Evolutionary conservation across 2,888 invertebrate genomes (phyloP), one percentile per base, ranked within the genome.

Genomic region (Cylindroiulus punctatus): DNA sequence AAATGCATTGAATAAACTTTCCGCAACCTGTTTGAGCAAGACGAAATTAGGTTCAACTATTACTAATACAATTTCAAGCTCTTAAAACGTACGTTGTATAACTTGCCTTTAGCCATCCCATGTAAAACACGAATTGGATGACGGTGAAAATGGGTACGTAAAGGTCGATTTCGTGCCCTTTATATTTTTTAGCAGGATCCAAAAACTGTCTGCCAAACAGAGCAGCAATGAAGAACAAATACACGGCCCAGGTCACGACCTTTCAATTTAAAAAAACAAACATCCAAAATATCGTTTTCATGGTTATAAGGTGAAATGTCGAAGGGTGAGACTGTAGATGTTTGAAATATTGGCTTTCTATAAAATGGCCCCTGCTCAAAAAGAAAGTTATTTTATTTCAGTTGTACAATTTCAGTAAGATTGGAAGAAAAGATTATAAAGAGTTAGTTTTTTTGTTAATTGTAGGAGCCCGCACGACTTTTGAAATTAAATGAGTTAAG

Each of bases 1-100:
- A 90, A 97, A 97, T 12, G 97, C 97, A 92, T 97, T 97, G 88
- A 97, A 97, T 88, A 98, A 92, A 87, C 97, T 96, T 91, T 98
- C 97, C 47, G 97, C 97, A 22, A 97, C 97, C 89, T 89, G 2
- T 26, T 0, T 0, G 8, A 2, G 17, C 17, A 81, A 76, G 7
- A 14, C 26, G 17, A 26, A 26, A n/a, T 36, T 4, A 36, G 2
- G 36, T 36, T 4, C 7, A 36, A 36, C 36, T 2, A 4, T 36
- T 36, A 36, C 2, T 4, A 36, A 4, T 36, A 36, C 2, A 36
- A 4, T 36, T 36, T 36, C 36, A 36, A 7, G 8, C 3, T 81
- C 26, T 81, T 22, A 81, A 30, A 3, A 30, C 17, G 32, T 19
- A 30, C 17, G 32, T 19, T 26, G 3, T 17, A 5, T 2, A 86